phyloP scores from a whole-genome alignment of 1,140 invertebrate species.

The Arion vulgaris region DNA sequence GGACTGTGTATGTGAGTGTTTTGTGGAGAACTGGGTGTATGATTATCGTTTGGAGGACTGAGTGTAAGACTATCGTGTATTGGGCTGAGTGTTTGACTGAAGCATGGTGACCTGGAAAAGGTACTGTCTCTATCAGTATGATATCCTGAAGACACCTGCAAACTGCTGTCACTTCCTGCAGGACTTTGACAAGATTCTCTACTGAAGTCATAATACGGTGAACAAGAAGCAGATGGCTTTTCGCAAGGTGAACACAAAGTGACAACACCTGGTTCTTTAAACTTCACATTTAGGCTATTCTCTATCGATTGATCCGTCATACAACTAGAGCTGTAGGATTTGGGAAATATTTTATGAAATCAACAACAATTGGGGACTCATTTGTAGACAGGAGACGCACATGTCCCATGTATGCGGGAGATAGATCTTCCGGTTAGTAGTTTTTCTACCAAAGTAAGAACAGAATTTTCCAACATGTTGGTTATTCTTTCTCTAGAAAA shows the following conservation, averaged over 20 bases:
- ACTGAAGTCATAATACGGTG: not conserved
- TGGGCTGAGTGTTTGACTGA: too few relatives aligned
- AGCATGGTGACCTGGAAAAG: not conserved
- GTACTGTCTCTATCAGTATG: not conserved
- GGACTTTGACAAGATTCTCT: not conserved
- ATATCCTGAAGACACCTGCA: not conserved
- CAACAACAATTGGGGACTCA: conserved; percentile 8
- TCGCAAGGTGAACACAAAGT: not conserved
- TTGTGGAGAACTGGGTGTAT: too few relatives aligned
- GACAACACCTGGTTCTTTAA: not conserved
- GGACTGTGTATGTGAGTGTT: too few relatives aligned
- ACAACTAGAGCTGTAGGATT: not conserved
- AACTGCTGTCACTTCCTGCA: not conserved
- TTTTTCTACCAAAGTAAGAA: conserved; percentile 4
- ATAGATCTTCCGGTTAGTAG: not conserved
- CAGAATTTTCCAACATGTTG: not conserved
- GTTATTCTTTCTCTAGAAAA: conserved; percentile 4
- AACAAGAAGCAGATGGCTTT: not conserved
- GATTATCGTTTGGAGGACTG: too few relatives aligned
- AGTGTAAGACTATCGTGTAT: too few relatives aligned
- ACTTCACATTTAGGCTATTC: not conserved
- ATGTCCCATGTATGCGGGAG: not conserved
- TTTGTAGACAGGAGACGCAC: not conserved
- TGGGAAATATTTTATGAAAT: not conserved
- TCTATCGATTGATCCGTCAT: not conserved